Conservation (phyloP, 1,140 invertebrate genomes). For the Drosophila santomea region DNA sequence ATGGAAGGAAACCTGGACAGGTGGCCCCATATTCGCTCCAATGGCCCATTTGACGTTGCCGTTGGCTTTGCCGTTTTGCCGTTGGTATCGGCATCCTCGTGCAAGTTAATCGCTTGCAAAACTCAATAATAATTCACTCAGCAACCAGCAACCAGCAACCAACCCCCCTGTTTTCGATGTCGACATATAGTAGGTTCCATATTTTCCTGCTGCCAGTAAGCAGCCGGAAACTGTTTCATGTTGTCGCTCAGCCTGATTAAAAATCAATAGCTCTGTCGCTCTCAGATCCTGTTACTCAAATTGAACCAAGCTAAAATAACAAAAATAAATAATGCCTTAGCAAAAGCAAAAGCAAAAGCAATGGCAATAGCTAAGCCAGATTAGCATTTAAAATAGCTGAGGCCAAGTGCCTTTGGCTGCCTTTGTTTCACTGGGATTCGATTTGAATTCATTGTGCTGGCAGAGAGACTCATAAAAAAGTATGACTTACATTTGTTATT, state of each 20-base stretch:
- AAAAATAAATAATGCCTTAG: not conserved
- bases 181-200: constrained; percentile 8
- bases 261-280: constrained; percentile 68
- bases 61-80: not conserved
- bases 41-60: not conserved
- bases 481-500: constrained; percentile 53
- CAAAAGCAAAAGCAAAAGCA: constrained; percentile 33
- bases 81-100: constrained; percentile 36
- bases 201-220: constrained; percentile 49
- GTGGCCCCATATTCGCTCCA: constrained; percentile 22
- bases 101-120: constrained; percentile 84
- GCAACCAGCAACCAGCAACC: not conserved
- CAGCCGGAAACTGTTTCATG: constrained; percentile 81
- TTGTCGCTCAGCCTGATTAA: constrained; percentile 73
- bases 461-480: constrained; percentile 18
- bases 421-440: constrained; percentile 35
- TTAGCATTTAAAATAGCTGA: constrained; percentile 75
- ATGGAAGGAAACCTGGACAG: constrained; percentile 21
- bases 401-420: constrained; percentile 26
- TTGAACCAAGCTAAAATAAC: constrained; percentile 19
- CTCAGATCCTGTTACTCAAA: constrained; percentile 47
- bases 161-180: constrained; percentile 4
- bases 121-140: constrained; percentile 81
- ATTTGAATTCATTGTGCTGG: constrained; percentile 52
- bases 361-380: constrained; percentile 28